Conservation (phyloP, 2,113 vertebrate species). For the Apistogramma diplotaenia region DNA sequence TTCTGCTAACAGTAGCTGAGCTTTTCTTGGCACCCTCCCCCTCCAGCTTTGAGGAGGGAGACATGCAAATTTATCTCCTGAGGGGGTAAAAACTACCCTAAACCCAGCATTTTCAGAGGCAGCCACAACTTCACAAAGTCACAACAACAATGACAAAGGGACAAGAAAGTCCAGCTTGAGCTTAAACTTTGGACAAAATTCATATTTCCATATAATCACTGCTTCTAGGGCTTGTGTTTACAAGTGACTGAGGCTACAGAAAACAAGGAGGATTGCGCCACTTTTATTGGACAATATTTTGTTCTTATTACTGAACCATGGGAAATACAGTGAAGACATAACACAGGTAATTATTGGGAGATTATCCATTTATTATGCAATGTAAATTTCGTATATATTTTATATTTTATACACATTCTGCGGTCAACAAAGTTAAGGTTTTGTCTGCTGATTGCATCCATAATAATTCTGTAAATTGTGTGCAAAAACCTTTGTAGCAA, state of each 20-base stretch:
- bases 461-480: neutral
- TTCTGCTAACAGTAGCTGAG: conserved; percentile 35
- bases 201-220: neutral
- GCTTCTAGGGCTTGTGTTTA: neutral
- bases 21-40: conserved; percentile 45
- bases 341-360: conserved; percentile 55
- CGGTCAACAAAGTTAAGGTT: neutral
- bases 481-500: neutral
- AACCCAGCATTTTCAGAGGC: conserved; percentile 40
- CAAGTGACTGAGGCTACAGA: neutral
- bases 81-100: conserved; percentile 2
- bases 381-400: neutral
- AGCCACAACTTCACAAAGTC: conserved; percentile 48
- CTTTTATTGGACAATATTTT: conserved; percentile 51
- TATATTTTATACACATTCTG: neutral
- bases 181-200: conserved; percentile 18
- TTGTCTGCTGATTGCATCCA: neutral
- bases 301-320: conserved; percentile 37
- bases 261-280: conserved; percentile 5
- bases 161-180: neutral
- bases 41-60: conserved; percentile 59
- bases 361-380: neutral
- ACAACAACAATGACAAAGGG: conserved; percentile 37
- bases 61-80: conserved; percentile 67
- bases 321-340: conserved; percentile 58